These are phyloP conservation scores for Penaeus monodon DNA, from an alignment of 2,888 invertebrate species.

Conservation along the genomic window DNA sequence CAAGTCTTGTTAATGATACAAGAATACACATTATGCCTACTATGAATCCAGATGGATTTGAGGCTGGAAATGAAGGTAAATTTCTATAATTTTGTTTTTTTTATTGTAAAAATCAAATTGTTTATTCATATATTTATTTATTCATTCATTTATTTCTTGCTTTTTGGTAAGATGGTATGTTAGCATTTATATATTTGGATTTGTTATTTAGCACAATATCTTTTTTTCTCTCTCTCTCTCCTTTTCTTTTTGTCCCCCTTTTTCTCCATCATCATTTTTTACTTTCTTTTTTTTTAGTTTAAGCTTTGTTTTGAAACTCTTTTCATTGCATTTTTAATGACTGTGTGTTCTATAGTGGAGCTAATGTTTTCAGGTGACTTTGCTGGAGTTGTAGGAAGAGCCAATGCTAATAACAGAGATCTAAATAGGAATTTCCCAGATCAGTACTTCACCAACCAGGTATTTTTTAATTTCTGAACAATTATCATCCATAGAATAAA, in stretches of 20 bases:
- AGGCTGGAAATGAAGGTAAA: slow-evolving; percentile 74
- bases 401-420: slow-evolving; percentile 85
- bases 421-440: slow-evolving; percentile 94
- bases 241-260: too few species aligned
- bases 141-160: too few species aligned
- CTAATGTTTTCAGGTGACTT: slow-evolving; percentile 45
- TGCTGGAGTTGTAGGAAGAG: slow-evolving; percentile 70
- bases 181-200: too few species aligned
- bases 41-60: slow-evolving; percentile 99
- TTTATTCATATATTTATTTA: too few species aligned
- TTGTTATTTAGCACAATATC: too few species aligned
- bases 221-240: too few species aligned
- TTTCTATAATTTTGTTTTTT: background rate
- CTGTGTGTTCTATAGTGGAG: background rate
- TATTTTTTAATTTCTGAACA: slow-evolving; percentile 67
- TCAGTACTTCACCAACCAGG: slow-evolving; percentile 78
- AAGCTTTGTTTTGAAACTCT: too few species aligned
- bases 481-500: background rate
- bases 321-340: too few species aligned
- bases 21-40: slow-evolving; percentile 94
- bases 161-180: too few species aligned
- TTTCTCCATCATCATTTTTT: too few species aligned
- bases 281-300: too few species aligned
- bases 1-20: slow-evolving; percentile 82
- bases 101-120: background rate